A percentile compares a stretch with the other conserved stretches of the same genome.
These are phyloP conservation scores for Oopsacas minuta DNA, from an alignment of 37 sponge, comb jelly and placozoan genomes.

Conservation along the genomic window DNA sequence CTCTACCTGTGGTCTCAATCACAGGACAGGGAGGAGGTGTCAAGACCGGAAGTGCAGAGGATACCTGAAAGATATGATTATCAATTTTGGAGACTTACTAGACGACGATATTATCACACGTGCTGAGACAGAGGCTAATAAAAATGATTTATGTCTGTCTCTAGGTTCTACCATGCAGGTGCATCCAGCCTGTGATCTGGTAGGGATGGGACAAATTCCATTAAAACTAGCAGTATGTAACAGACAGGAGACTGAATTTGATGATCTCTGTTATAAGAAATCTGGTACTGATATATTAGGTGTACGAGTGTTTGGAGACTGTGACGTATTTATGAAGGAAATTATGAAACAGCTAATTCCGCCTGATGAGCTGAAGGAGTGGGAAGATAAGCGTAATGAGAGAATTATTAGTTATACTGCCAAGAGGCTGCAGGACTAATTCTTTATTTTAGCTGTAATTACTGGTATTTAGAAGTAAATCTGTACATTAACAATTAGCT, in stretches of 20 bases:
- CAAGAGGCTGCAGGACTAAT: not conserved
- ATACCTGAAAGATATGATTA: constrained; percentile 50
- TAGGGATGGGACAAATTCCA: constrained; percentile 32
- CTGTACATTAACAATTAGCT: not conserved
- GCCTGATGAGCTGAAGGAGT: constrained; percentile 18
- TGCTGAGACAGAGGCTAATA: constrained; percentile 31
- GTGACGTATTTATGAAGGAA: constrained; percentile 33
- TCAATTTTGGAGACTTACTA: constrained; percentile 59
- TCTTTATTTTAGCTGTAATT: not conserved
- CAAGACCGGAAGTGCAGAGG: constrained; percentile 31
- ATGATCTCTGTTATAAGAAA: constrained; percentile 26
- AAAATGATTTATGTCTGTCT: constrained; percentile 39
- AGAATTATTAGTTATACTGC: constrained; percentile 24
- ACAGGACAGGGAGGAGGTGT: constrained; percentile 52
- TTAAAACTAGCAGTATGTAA: constrained; percentile 46
- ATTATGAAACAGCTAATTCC: constrained; percentile 34
- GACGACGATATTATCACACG: constrained; percentile 28
- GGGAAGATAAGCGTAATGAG: constrained; percentile 25
- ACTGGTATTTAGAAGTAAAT: not conserved
- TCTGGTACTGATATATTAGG: not conserved
- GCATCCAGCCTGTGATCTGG: constrained; percentile 49
- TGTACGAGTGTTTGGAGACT: constrained; percentile 40
- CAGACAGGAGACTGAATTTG: constrained; percentile 49
- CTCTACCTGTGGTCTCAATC: constrained; percentile 33
- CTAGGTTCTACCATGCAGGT: constrained; percentile 61